phyloP scores from a whole-genome alignment of 2,797 vertebrate genomes.

The Gobio occitaniae region DNA sequence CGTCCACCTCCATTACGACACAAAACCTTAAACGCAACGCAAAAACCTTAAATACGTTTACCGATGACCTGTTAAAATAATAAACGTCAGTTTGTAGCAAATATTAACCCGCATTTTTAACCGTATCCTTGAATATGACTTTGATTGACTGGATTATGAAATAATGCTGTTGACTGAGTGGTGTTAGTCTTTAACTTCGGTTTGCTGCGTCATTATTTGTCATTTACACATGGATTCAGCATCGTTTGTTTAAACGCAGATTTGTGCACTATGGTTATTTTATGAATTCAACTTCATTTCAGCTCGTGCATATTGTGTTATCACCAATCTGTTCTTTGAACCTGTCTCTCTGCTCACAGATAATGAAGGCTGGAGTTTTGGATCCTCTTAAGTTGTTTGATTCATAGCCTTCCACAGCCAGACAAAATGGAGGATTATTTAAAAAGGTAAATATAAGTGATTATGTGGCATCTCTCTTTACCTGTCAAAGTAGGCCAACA shows the following conservation, averaged over 20 bases:
- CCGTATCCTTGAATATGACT: not conserved
- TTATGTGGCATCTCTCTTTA: not conserved
- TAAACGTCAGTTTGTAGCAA: not conserved
- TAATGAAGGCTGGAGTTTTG: constrained; percentile 11
- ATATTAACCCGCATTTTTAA: not conserved
- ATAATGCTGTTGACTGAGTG: not conserved
- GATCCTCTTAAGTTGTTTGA: not conserved
- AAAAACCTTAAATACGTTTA: not conserved
- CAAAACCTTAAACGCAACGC: too few relatives aligned
- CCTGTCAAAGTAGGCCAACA: not conserved
- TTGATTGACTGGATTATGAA: not conserved
- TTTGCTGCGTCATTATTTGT: constrained; percentile 19
- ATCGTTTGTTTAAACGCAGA: not conserved
- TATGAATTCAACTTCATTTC: not conserved
- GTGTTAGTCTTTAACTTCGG: not conserved
- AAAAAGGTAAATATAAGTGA: constrained; percentile 19
- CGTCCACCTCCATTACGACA: not conserved
- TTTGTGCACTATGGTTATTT: not conserved
- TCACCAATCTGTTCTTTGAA: constrained; percentile 9
- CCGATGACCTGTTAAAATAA: not conserved
- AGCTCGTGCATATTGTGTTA: not conserved
- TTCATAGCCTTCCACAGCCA: constrained; percentile 16
- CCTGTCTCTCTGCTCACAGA: constrained; percentile 22
- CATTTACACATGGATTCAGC: not conserved
- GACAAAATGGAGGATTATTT: constrained; percentile 18